phyloP scores from a whole-genome alignment of 2,888 invertebrate genomes.

The Eurois occulta region DNA sequence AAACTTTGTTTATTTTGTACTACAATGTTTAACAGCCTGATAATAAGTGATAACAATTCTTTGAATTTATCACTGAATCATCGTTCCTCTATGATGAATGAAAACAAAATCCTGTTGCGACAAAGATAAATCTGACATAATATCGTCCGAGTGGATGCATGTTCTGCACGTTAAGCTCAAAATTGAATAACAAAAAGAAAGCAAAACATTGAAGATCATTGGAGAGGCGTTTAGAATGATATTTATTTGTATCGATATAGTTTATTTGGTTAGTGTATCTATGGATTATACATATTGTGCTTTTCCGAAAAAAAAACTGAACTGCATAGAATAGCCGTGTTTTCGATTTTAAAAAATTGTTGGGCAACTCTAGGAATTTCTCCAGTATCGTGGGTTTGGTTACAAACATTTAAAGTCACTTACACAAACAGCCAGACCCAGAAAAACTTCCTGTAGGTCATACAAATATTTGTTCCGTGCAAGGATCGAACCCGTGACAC shows the following conservation, averaged over 20 bases:
- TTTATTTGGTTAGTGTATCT: neutral
- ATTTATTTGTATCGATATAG: neutral
- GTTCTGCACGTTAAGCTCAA: no score
- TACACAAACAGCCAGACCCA: neutral
- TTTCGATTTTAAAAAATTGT: neutral
- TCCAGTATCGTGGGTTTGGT: no score
- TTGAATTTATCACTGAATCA: slow-evolving; percentile 34
- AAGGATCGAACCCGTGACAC: no score
- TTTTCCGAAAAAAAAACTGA: neutral
- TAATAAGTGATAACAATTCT: slow-evolving; percentile 29
- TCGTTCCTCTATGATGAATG: slow-evolving; percentile 2
- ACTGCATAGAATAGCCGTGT: neutral
- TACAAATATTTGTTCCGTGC: no score
- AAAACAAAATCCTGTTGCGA: neutral
- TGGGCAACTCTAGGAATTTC: neutral
- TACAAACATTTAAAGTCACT: neutral
- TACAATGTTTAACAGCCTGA: slow-evolving; percentile 25
- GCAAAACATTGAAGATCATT: neutral
- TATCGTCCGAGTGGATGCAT: neutral
- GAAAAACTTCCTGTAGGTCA: no score
- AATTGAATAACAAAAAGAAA: neutral
- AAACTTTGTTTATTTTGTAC: slow-evolving; percentile 25
- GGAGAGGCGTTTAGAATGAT: neutral
- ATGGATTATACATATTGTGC: neutral
- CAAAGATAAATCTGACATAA: neutral